Evolutionary conservation across 2,113 vertebrate species (phyloP), one percentile per base, ranked within the genome.

Genomic region (Epinephelus moara): DNA sequence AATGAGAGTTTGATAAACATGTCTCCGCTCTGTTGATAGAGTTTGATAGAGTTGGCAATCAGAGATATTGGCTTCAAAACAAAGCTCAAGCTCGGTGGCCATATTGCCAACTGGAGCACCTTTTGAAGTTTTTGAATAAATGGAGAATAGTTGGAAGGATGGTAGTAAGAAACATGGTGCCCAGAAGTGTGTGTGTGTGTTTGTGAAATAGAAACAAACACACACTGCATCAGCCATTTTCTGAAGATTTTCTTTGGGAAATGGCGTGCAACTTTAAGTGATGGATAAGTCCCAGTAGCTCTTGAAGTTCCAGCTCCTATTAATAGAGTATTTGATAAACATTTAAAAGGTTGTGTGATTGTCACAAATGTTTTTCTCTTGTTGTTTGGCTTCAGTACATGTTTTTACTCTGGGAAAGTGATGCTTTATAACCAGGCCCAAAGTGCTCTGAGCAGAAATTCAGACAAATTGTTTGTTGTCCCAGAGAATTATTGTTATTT

Each of bases 71-170:
- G 77, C 70, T 17, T 0, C 14, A 30, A 75, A 68, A 53, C 57
- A 68, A 55, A 50, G 60, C 73, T 64, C 6, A 1, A 3, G 27
- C 53, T 13, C 1, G 15, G 13, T 3, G 27, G 55, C 13, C 59
- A 57, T 4, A 12, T 3, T 23, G 64, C 57, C 40, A 66, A 57
- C 55, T 69, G 40, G 52, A 77, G 25, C 25, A n/a, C 6, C 50
- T 83, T 45, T 64, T 77, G 67, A 70, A 72, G 60, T 33, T 50
- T 70, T 8, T 47, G 64, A 70, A 52, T 84, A 52, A 61, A 67
- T 60, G 1, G 0, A 27, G 69, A 57, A 66, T 72, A 72, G 72
- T 64, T 84, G 53, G 66, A 52, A 23, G 4, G 68, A 53, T 14
- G 45, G n/a, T 50, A 45, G 70, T 27, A 9, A 50, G 40, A 52